Percentiles rank a stretch among this genome's conserved stretches.
Evolutionary conservation across 2,888 invertebrate genomes (phyloP).

Genomic region (Eupsilia transversa): DNA sequence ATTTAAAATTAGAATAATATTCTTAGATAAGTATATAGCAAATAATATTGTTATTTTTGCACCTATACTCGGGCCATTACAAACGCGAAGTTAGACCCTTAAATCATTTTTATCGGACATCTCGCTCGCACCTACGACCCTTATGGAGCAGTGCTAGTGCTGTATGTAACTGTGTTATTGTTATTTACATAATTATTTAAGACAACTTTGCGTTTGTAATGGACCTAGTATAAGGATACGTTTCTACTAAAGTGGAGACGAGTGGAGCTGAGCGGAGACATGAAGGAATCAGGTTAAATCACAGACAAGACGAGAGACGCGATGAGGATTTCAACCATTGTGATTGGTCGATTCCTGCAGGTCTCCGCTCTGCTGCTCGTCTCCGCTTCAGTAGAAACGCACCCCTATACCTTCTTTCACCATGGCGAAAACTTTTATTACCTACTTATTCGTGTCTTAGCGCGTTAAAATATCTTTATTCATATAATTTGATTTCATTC

Average conservation of each 20-base stretch:
- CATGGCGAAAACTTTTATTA: neutral
- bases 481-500: neutral
- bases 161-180: neutral
- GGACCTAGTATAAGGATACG: neutral
- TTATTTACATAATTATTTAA: neutral
- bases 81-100: neutral
- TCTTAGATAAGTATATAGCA: constrained; percentile 8
- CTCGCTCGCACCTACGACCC: too few species aligned
- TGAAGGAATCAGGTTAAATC: too few species aligned
- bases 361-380: too few species aligned
- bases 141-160: neutral
- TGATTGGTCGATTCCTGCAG: too few species aligned
- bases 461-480: neutral
- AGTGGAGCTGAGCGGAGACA: too few species aligned
- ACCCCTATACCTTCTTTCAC: neutral
- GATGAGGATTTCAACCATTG: too few species aligned
- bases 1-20: constrained; percentile 21
- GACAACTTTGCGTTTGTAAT: neutral
- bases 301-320: too few species aligned
- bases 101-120: neutral
- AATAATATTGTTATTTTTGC: constrained; percentile 41
- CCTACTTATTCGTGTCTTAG: neutral
- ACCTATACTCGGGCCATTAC: constrained; percentile 7
- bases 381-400: too few species aligned
- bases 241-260: too few species aligned